Conservation (phyloP, 1,140 invertebrate genomes). For the Proctacanthus coquilletti region DNA sequence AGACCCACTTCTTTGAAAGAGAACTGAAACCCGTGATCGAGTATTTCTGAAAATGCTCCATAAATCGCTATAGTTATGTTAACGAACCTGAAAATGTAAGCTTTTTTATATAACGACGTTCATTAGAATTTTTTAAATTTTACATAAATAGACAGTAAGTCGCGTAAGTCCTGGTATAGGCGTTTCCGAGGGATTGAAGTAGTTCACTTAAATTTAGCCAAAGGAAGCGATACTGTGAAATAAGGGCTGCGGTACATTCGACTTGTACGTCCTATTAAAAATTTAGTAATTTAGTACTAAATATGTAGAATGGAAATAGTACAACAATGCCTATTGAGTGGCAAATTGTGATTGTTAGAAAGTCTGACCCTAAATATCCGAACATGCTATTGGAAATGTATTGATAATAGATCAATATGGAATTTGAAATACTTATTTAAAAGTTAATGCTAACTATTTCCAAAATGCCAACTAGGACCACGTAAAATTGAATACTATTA, state of each 20-base stretch:
- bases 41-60: conserved; percentile 41
- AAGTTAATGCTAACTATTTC: too few relatives aligned
- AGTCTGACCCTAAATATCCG: too few relatives aligned
- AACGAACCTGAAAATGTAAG: conserved; percentile 26
- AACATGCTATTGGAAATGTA: too few relatives aligned
- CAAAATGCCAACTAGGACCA: too few relatives aligned
- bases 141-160: conserved; percentile 42
- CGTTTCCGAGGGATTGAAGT: conserved; percentile 39
- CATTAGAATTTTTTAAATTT: conserved; percentile 10
- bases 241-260: conserved; percentile 33
- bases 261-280: conserved; percentile 34
- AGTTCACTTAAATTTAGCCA: conserved; percentile 43
- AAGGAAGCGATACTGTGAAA: conserved; percentile 37
- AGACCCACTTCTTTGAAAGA: conserved; percentile 44
- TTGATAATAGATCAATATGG: too few relatives aligned
- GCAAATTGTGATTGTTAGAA: too few relatives aligned
- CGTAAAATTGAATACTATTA: too few relatives aligned
- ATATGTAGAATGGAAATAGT: conserved; percentile 1
- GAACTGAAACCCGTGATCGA: conserved; percentile 38
- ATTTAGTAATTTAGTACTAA: conserved; percentile 4
- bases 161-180: conserved; percentile 43
- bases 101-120: not conserved
- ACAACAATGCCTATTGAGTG: too few relatives aligned
- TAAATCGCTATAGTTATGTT: conserved; percentile 39
- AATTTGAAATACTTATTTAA: too few relatives aligned